Percentiles rank a stretch among this genome's conserved stretches.
phyloP scores from a whole-genome alignment of 2,797 vertebrate species.

The Sebastes melanostomus region DNA sequence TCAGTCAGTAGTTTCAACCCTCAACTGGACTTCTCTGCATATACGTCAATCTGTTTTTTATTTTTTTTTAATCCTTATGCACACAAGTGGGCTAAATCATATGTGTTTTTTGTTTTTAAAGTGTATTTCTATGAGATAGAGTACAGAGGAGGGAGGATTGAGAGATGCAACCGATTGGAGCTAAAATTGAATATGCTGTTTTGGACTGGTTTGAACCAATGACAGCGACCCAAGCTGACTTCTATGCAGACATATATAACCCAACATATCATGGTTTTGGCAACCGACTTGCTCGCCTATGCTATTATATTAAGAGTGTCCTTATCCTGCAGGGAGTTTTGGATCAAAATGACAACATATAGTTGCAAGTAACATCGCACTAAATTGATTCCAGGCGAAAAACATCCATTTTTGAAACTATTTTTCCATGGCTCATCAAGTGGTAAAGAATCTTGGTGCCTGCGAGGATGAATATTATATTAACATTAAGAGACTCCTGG shows the following conservation, averaged over 20 bases:
- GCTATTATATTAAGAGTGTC: conserved; percentile 26
- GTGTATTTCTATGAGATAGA: not conserved
- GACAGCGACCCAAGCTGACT: not conserved
- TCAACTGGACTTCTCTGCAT: conserved; percentile 31
- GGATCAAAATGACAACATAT: conserved; percentile 48
- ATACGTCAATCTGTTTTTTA: conserved; percentile 17
- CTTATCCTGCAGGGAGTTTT: conserved; percentile 28
- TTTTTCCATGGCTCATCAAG: conserved; percentile 29
- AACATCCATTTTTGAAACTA: conserved; percentile 14
- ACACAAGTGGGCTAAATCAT: conserved; percentile 8
- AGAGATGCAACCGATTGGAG: not conserved
- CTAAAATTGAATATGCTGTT: not conserved
- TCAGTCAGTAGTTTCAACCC: conserved; percentile 38
- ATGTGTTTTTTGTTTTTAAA: conserved; percentile 7
- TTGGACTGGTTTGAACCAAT: conserved; percentile 7
- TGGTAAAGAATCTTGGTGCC: conserved; percentile 55
- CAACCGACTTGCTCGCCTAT: not conserved
- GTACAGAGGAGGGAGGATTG: not conserved
- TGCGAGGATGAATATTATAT: conserved; percentile 47
- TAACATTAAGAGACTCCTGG: conserved; percentile 46
- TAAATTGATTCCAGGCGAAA: conserved; percentile 55
- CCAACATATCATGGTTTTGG: conserved; percentile 37
- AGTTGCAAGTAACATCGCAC: conserved; percentile 31
- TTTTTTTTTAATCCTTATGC: not conserved
- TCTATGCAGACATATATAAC: conserved; percentile 26